Evolutionary conservation across 1,140 invertebrate species (phyloP).

Genomic region (Drosophila nigromelanica): DNA sequence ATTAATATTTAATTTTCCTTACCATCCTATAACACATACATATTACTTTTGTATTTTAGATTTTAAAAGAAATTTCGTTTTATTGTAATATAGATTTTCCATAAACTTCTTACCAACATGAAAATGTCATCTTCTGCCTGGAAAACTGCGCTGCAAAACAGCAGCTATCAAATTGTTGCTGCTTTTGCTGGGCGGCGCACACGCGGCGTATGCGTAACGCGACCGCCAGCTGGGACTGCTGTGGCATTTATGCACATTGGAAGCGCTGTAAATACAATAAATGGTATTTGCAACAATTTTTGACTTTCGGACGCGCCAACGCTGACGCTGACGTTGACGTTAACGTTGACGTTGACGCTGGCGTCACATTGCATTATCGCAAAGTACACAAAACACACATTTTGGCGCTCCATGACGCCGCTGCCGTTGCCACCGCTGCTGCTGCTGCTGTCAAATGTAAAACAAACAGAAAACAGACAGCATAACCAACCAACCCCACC

Average conservation of each 20-base stretch:
- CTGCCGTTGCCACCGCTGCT: not conserved
- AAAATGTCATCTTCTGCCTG: not conserved
- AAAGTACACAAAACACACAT: conserved; percentile 31
- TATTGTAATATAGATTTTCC: not conserved
- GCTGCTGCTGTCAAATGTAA: conserved; percentile 71
- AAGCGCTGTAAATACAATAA: conserved; percentile 62
- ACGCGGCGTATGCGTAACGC: conserved; percentile 39
- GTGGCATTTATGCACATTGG: conserved; percentile 37
- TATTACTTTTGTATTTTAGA: no score
- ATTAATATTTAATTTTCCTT: no score
- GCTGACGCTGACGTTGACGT: conserved; percentile 36
- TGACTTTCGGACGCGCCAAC: conserved; percentile 64
- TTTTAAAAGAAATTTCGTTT: not conserved
- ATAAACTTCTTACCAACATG: not conserved
- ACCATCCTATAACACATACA: no score
- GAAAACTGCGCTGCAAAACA: not conserved
- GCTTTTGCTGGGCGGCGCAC: not conserved
- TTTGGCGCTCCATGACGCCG: conserved; percentile 17
- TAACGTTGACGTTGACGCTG: conserved; percentile 30
- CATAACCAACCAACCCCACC: conserved; percentile 18
- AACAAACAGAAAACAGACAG: conserved; percentile 77
- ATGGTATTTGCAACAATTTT: conserved; percentile 78
- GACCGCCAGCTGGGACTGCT: conserved; percentile 22
- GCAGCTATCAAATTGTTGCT: not conserved
- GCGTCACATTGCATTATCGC: conserved; percentile 56